Evolutionary conservation across 1,140 invertebrate species (phyloP), one percentile per base, ranked within the genome.

Genomic region (Micrasema longulum): DNA sequence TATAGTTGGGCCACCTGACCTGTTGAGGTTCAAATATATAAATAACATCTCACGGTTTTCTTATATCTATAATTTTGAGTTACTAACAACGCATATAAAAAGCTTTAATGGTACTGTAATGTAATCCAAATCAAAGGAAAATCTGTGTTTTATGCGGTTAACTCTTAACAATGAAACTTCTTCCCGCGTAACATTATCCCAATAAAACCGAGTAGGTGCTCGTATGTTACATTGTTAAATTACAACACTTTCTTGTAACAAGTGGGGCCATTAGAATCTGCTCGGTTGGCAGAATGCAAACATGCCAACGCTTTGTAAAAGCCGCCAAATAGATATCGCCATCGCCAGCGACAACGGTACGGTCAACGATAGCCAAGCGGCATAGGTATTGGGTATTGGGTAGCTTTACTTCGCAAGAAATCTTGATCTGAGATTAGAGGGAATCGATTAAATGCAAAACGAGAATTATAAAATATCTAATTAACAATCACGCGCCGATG

Each of bases 321-420:
- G 31, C 55, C 55, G 55, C 16, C 55, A 60, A 36, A 38, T 41
- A 20, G 55, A 60, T 38, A 41, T 14, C 31, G 16, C 18, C 23
- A 52, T 18, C 48, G 1, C 16, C 52, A 35, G 12, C 14, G n/a
- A n/a, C n/a, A n/a, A n/a, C n/a, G n/a, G n/a, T n/a, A 14, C 16
- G 14, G 16, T 6, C 55, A 31, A 7, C 48, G 2, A 60, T 60
- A 9, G 55, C 55, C 31, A 26, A n/a, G 16, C 35, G n/a, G n/a
- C n/a, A n/a, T n/a, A n/a, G n/a, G n/a, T n/a, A n/a, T n/a, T n/a
- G n/a, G n/a, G 14, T 12, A 11, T 3, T 53, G 22, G 4, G 4
- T 36, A 57, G 36, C 55, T 38, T 18, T 5, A 38, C 31, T 31
- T 4, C n/a, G n/a, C n/a, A 6, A 7, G 55, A 18, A 60, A 22